Percentiles rank a stretch among this genome's conserved stretches.
Evolutionary conservation across 1,140 invertebrate genomes (phyloP).

Genomic region (Zaprionus capensis): DNA sequence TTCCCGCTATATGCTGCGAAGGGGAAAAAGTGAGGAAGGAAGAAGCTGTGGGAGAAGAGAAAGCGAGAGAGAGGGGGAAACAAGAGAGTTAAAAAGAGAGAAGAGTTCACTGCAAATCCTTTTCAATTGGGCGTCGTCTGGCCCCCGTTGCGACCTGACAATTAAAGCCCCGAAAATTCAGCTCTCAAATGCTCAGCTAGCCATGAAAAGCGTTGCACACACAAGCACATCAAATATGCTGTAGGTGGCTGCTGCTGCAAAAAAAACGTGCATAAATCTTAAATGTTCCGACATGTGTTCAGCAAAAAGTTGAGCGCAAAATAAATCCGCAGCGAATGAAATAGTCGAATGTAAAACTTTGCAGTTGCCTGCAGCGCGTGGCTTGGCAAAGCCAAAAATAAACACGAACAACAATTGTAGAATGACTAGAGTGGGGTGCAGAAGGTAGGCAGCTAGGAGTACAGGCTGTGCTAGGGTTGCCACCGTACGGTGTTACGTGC

Average conservation of each 20-base stretch:
- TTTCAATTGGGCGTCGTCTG: constrained; percentile 60
- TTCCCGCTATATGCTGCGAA: constrained; percentile 35
- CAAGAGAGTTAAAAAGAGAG: background rate
- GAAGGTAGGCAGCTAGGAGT: background rate
- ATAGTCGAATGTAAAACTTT: constrained; percentile 36
- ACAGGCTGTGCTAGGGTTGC: constrained; percentile 12
- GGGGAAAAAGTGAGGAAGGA: background rate
- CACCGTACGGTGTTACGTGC: background rate
- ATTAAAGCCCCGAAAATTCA: constrained; percentile 56
- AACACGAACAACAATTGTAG: constrained; percentile 13
- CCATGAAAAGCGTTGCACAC: constrained; percentile 68
- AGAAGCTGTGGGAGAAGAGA: background rate
- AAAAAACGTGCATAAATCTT: constrained; percentile 70
- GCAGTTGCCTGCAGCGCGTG: background rate
- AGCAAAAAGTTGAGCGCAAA: constrained; percentile 57
- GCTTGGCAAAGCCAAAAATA: background rate
- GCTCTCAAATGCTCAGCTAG: constrained; percentile 60
- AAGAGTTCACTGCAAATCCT: constrained; percentile 41
- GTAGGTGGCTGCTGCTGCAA: constrained; percentile 33
- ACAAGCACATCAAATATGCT: constrained; percentile 46
- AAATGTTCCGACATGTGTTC: constrained; percentile 78
- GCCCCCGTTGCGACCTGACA: constrained; percentile 47
- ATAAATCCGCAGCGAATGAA: constrained; percentile 45
- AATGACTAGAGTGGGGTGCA: background rate
- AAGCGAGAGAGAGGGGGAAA: background rate